Evolutionary conservation across 2,797 vertebrate species (phyloP).

Genomic region (Muscicapa comitata): DNA sequence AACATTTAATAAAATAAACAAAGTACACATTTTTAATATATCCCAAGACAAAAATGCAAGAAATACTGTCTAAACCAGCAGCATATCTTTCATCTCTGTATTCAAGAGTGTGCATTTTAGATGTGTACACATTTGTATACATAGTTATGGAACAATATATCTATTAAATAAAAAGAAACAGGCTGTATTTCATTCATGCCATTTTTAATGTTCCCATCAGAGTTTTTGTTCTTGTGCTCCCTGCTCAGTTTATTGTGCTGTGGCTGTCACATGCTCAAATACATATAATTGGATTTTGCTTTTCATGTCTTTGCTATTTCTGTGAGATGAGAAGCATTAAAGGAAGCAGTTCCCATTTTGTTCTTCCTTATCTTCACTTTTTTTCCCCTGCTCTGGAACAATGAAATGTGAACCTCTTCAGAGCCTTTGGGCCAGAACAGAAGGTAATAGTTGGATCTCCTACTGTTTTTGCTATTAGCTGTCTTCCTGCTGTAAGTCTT

Average conservation of each 20-base stretch:
- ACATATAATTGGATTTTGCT: slow-evolving; percentile 4
- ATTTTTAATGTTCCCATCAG: background rate
- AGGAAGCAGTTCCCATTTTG: background rate
- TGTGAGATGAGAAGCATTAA: background rate
- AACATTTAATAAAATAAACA: background rate
- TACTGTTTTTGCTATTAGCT: background rate
- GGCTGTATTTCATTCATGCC: background rate
- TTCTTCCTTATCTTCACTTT: background rate
- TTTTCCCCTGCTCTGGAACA: background rate
- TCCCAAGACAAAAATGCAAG: background rate
- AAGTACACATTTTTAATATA: background rate
- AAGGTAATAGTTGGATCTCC: background rate
- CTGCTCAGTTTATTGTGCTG: background rate
- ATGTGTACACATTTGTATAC: background rate
- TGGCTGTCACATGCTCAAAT: background rate
- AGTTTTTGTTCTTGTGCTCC: background rate
- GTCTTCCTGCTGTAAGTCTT: background rate
- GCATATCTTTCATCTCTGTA: background rate
- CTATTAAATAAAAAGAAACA: background rate
- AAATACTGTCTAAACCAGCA: background rate
- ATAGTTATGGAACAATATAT: background rate
- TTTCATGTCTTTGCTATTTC: background rate
- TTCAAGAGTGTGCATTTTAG: background rate
- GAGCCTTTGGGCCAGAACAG: slow-evolving; percentile 2
- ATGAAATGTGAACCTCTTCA: background rate